Evolutionary conservation across 37 sponge, comb jelly and placozoan genomes (phyloP).

Genomic region (Cliona cf. orientalis): DNA sequence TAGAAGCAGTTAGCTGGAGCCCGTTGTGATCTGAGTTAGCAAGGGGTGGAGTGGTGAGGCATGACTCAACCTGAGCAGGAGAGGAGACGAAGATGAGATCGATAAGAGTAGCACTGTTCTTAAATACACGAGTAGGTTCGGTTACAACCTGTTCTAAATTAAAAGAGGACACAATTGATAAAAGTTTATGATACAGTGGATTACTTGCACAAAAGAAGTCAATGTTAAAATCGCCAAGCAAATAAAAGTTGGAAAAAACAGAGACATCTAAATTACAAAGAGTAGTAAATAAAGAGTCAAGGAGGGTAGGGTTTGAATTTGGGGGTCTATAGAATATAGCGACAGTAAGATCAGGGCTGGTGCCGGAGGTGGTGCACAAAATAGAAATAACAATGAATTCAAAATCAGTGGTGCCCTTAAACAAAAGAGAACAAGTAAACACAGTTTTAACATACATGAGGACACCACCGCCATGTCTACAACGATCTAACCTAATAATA

Average conservation of each 20-base stretch:
- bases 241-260: neutral
- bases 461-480: too few species aligned
- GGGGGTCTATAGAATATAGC: neutral
- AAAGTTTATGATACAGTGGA: neutral
- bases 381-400: neutral
- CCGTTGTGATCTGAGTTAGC: neutral
- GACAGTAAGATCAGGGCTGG: neutral
- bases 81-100: neutral
- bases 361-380: neutral
- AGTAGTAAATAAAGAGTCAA: neutral
- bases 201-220: neutral
- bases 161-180: neutral
- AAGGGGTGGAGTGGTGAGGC: neutral
- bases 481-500: too few species aligned
- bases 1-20: neutral
- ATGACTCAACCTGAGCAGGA: neutral
- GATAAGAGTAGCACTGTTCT: neutral
- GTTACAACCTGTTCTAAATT: neutral
- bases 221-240: neutral
- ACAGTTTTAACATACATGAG: too few species aligned
- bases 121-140: neutral
- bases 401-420: neutral
- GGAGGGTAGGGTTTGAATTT: neutral
- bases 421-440: too few species aligned
- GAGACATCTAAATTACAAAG: neutral